phyloP scores from a whole-genome alignment of 2,797 vertebrate genomes.

The Triplophysa bombifrons region DNA sequence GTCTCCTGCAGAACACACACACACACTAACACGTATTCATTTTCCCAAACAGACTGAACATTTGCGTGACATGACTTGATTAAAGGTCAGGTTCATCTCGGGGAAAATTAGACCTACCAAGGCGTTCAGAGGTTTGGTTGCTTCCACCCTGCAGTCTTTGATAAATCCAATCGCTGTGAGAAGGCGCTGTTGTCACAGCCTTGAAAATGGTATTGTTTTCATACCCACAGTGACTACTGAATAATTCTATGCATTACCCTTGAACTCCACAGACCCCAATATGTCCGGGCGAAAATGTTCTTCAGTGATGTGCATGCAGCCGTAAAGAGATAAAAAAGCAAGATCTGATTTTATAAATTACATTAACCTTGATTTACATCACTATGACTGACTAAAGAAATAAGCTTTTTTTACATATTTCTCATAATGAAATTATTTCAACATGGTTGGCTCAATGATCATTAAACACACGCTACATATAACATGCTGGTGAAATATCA shows the following conservation, averaged over 20 bases:
- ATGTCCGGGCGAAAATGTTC: not conserved
- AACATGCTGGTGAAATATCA: slow-evolving; percentile 4
- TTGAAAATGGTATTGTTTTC: slow-evolving; percentile 26
- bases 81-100: slow-evolving; percentile 46
- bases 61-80: slow-evolving; percentile 29
- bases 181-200: slow-evolving; percentile 2
- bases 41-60: slow-evolving; percentile 33
- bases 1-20: slow-evolving; percentile 16
- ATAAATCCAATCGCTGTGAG: slow-evolving; percentile 29
- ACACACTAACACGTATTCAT: not conserved
- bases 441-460: not conserved
- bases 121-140: slow-evolving; percentile 10
- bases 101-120: slow-evolving; percentile 23
- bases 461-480: slow-evolving; percentile 7
- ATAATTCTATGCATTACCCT: slow-evolving; percentile 31
- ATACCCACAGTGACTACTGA: slow-evolving; percentile 30
- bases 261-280: slow-evolving; percentile 16
- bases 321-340: not conserved
- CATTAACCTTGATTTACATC: slow-evolving; percentile 24
- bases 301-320: not conserved
- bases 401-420: slow-evolving; percentile 1
- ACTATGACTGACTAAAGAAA: not conserved
- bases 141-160: slow-evolving; percentile 33
- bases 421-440: not conserved
- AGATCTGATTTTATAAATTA: not conserved